phyloP scores from a whole-genome alignment of 2,888 invertebrate species.

The Stomorhina lunata region DNA sequence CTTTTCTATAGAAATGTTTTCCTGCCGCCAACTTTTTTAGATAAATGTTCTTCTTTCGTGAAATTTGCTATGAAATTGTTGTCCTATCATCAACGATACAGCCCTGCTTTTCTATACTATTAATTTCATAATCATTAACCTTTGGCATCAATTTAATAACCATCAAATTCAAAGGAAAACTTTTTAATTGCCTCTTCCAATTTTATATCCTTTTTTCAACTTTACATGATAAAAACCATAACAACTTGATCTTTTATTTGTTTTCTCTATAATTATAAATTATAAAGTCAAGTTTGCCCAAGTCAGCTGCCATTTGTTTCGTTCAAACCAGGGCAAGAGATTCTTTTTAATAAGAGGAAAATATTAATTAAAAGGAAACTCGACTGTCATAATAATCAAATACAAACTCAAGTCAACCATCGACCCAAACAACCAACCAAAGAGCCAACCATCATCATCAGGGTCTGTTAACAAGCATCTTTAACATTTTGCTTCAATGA shows the following conservation, averaged over 20 bases:
- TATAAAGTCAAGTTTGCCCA: constrained; percentile 25
- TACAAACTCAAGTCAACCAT: constrained; percentile 2
- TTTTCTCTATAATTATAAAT: constrained; percentile 29
- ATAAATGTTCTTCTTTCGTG: no score
- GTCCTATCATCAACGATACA: no score
- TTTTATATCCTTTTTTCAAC: constrained; percentile 43
- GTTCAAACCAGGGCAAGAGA: constrained; percentile 40
- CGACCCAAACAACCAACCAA: constrained; percentile 12
- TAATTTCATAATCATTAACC: no score
- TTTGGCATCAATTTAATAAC: no score
- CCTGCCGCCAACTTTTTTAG: no score
- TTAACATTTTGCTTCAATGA: constrained; percentile 24
- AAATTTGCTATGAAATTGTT: no score
- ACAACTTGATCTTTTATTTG: constrained; percentile 35
- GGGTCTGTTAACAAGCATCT: constrained; percentile 21
- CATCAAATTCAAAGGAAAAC: constrained; percentile 10
- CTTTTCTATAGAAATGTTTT: no score
- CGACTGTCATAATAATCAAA: constrained; percentile 48
- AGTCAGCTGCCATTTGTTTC: constrained; percentile 27
- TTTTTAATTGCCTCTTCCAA: constrained; percentile 59
- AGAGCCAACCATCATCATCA: neutral
- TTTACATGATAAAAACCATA: constrained; percentile 5
- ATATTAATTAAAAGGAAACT: constrained; percentile 68
- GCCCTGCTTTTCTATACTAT: no score
- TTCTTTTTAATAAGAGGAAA: constrained; percentile 61